These are phyloP conservation scores for Thryonomys swinderianus DNA, from an alignment of 2,113 vertebrate genomes.

Conservation along the genomic window DNA sequence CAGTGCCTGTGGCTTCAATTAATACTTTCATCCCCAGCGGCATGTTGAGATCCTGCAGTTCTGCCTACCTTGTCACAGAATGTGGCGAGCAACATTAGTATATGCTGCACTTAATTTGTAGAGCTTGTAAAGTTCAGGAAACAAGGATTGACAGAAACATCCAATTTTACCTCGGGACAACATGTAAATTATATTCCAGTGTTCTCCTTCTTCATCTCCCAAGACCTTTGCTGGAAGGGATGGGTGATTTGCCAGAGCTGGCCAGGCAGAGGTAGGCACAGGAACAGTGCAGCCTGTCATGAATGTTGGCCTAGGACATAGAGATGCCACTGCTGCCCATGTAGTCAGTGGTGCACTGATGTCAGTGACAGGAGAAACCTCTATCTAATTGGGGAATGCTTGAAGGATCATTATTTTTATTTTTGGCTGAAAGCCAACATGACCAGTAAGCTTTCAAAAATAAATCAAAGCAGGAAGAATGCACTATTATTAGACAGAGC, in stretches of 20 bases:
- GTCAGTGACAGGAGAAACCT: conserved; percentile 68
- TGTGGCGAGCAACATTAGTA: conserved; percentile 59
- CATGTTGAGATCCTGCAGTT: conserved; percentile 80
- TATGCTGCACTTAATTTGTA: conserved; percentile 83
- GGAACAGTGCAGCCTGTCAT: conserved; percentile 68
- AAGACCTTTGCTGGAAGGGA: conserved; percentile 69
- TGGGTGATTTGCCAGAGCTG: conserved; percentile 73
- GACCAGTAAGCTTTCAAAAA: neutral
- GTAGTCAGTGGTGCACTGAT: conserved; percentile 62
- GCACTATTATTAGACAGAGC: neutral
- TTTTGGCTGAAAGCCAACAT: conserved; percentile 10
- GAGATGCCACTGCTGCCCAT: conserved; percentile 39
- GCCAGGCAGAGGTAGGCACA: conserved; percentile 52
- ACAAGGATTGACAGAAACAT: conserved; percentile 83
- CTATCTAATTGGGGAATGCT: neutral
- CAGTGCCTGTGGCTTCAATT: conserved; percentile 77
- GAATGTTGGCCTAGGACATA: conserved; percentile 48
- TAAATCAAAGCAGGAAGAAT: neutral
- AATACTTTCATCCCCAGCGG: conserved; percentile 79
- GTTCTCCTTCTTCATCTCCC: conserved; percentile 58
- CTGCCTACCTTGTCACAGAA: conserved; percentile 79
- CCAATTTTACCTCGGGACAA: conserved; percentile 81
- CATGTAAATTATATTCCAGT: conserved; percentile 79
- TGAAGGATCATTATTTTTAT: neutral
- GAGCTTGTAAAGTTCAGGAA: conserved; percentile 83